A percentile compares a stretch with the other conserved stretches of the same genome.
Conservation (phyloP, 2,113 vertebrate species). For the Prinia subflava region DNA sequence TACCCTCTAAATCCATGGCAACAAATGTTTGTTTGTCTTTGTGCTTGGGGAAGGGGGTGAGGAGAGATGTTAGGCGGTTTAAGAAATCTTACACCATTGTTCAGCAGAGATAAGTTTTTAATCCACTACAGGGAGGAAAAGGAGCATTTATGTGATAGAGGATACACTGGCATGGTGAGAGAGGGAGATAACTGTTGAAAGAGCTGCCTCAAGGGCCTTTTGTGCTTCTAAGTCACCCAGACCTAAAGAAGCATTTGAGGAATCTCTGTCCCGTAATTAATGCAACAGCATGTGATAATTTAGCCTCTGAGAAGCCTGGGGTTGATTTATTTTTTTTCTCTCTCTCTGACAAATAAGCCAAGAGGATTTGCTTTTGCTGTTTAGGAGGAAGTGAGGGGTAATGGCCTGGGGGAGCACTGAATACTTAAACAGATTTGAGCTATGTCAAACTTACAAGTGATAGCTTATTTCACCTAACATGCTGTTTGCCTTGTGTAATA, state of each 20-base stretch:
- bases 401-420: not conserved
- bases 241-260: not conserved
- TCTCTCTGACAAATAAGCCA: not conserved
- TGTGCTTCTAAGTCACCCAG: not conserved
- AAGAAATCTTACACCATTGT: constrained; percentile 13
- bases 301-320: not conserved
- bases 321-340: not conserved
- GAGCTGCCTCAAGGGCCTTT: constrained; percentile 4
- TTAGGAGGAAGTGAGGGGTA: not conserved
- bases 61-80: not conserved
- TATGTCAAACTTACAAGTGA: not conserved
- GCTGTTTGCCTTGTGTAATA: not conserved
- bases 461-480: not conserved
- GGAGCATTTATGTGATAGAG: constrained; percentile 8
- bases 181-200: constrained; percentile 39
- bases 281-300: constrained; percentile 11
- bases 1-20: not conserved
- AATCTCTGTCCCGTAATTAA: constrained; percentile 22
- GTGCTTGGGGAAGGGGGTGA: not conserved
- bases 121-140: constrained; percentile 22
- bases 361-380: not conserved
- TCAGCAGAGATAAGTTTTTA: constrained; percentile 42
- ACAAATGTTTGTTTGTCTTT: not conserved
- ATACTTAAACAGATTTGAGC: not conserved
- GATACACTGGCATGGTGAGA: constrained; percentile 25